phyloP scores from a whole-genome alignment of 2,888 invertebrate genomes.

The Crepidodera aurea region DNA sequence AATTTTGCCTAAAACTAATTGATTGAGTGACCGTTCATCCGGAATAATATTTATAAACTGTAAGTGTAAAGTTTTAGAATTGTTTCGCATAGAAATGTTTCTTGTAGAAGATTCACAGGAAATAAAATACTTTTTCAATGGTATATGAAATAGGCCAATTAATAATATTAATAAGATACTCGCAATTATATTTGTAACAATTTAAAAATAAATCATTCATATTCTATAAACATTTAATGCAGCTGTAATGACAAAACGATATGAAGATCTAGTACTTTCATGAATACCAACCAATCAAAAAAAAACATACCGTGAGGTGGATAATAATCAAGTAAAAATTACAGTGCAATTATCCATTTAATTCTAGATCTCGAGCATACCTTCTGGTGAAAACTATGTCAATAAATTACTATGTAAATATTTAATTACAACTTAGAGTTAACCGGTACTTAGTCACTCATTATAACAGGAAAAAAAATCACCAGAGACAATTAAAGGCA shows the following conservation, averaged over 20 bases:
- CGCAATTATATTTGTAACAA: no score
- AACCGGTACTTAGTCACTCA: not conserved
- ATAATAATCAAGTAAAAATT: not conserved
- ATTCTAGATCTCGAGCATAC: not conserved
- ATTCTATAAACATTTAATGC: not conserved
- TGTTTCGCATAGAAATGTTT: no score
- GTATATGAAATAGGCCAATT: no score
- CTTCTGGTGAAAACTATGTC: slow-evolving; percentile 1
- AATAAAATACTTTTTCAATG: no score
- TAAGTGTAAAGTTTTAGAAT: no score
- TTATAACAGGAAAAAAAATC: not conserved
- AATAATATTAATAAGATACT: no score
- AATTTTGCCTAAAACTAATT: no score
- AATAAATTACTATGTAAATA: slow-evolving; percentile 2
- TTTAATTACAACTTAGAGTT: not conserved
- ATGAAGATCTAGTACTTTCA: not conserved
- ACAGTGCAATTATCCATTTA: not conserved
- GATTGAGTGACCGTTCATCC: no score
- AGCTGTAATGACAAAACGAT: not conserved
- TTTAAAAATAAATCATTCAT: not conserved
- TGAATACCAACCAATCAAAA: not conserved
- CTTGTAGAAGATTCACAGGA: no score
- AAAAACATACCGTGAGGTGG: not conserved
- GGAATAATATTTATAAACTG: no score
- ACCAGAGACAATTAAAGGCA: not conserved